Conservation (phyloP, 2,888 invertebrate genomes). For the Sarcophaga subvicina region DNA sequence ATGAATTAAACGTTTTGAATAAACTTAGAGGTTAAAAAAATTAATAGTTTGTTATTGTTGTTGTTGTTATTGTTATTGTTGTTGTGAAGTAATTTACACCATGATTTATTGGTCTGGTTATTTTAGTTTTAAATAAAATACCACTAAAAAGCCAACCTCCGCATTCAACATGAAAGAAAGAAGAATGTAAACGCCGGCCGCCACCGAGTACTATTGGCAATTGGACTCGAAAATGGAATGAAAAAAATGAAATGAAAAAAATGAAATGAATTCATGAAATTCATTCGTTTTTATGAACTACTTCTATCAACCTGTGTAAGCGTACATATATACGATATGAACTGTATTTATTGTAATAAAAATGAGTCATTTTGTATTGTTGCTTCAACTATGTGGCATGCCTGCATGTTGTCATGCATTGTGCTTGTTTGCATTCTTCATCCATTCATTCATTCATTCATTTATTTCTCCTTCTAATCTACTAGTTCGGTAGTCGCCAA, state of each 20-base stretch:
- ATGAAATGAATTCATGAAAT: too few species aligned
- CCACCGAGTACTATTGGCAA: too few species aligned
- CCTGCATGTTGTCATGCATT: conserved; percentile 34
- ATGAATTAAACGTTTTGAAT: conserved; percentile 27
- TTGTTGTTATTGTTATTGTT: too few species aligned
- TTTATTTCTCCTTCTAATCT: conserved; percentile 25
- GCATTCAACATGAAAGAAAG: not conserved
- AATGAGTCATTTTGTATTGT: conserved; percentile 52
- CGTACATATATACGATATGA: too few species aligned
- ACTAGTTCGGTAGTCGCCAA: conserved; percentile 38
- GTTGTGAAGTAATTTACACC: conserved; percentile 73
- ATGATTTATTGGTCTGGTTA: conserved; percentile 73
- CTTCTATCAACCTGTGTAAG: not conserved
- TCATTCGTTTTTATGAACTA: conserved; percentile 7
- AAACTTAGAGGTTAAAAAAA: conserved; percentile 59
- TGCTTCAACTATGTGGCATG: conserved; percentile 47
- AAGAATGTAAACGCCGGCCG: not conserved
- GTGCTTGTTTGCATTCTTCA: not conserved
- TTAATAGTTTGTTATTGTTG: conserved; percentile 63
- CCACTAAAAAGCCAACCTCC: conserved; percentile 9
- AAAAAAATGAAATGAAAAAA: too few species aligned
- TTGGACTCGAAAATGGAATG: too few species aligned
- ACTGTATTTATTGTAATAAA: conserved; percentile 23
- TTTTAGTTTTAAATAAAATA: conserved; percentile 33
- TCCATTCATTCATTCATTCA: conserved; percentile 17